A percentile compares a stretch with the other conserved stretches of the same genome.
These are phyloP conservation scores for Drosophila cognata DNA, from an alignment of 2,888 invertebrate species.

Conservation along the genomic window DNA sequence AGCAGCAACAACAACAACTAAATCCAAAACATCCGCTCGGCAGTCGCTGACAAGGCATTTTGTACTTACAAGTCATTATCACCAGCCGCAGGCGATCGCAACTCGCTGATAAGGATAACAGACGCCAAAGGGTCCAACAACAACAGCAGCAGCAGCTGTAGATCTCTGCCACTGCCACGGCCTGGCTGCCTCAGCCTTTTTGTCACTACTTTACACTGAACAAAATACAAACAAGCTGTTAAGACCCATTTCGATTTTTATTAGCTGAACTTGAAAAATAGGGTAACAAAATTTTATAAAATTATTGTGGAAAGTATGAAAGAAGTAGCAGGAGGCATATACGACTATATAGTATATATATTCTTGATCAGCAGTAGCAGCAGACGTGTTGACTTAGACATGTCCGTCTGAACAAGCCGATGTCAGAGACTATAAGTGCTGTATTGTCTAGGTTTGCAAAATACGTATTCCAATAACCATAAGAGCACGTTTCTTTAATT, in stretches of 20 bases:
- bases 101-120: conserved; percentile 63
- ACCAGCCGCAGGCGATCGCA: conserved; percentile 74
- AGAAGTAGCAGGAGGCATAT: neutral
- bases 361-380: neutral
- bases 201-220: conserved; percentile 4
- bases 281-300: accelerated
- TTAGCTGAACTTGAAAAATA: neutral
- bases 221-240: neutral
- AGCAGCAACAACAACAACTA: conserved; percentile 55
- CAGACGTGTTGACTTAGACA: neutral
- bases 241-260: neutral
- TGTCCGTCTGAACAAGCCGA: accelerated
- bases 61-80: conserved; percentile 84
- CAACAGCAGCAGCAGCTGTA: neutral
- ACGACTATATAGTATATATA: neutral
- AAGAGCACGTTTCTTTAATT: neutral
- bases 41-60: conserved; percentile 81
- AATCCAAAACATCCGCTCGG: conserved; percentile 44
- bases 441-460: neutral
- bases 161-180: conserved; percentile 1
- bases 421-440: neutral
- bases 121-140: conserved; percentile 21
- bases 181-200: neutral
- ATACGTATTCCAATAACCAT: neutral
- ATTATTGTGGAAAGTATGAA: neutral